These are phyloP conservation scores for Acipenser transmontanus DNA, from an alignment of 2,797 vertebrate genomes.

Conservation along the genomic window DNA sequence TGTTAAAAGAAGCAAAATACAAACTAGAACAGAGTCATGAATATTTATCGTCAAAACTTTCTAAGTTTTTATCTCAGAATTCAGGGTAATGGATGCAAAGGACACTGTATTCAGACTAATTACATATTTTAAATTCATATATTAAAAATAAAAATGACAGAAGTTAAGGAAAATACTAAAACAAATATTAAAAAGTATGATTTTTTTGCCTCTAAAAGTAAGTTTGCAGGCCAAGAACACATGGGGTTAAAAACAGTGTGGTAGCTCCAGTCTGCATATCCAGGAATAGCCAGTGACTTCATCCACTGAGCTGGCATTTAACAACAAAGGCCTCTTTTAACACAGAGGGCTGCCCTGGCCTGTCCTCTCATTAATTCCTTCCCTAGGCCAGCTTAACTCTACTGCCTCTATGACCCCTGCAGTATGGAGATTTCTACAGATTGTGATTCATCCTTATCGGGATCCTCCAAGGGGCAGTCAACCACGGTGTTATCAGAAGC, in stretches of 20 bases:
- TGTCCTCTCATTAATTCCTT: constrained; percentile 1
- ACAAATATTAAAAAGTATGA: no score
- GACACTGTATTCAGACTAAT: no score
- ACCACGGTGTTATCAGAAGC: not conserved
- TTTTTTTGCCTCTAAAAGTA: no score
- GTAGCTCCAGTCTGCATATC: not conserved
- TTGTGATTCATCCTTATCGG: not conserved
- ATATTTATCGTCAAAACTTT: no score
- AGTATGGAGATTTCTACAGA: not conserved
- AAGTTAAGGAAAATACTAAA: no score
- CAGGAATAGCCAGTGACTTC: not conserved
- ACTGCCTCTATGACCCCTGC: not conserved
- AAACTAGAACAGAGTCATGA: no score
- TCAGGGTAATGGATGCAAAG: no score
- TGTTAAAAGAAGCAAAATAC: no score
- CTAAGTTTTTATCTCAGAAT: no score
- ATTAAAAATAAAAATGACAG: no score
- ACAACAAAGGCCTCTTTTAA: constrained; percentile 9
- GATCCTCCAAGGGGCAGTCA: not conserved
- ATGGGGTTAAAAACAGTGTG: not conserved
- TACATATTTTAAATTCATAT: no score
- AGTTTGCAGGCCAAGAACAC: no score
- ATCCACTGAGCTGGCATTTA: not conserved
- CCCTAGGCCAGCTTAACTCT: not conserved
- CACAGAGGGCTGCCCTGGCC: not conserved